phyloP scores from a whole-genome alignment of 2,888 invertebrate genomes.

The Mamestra brassicae region DNA sequence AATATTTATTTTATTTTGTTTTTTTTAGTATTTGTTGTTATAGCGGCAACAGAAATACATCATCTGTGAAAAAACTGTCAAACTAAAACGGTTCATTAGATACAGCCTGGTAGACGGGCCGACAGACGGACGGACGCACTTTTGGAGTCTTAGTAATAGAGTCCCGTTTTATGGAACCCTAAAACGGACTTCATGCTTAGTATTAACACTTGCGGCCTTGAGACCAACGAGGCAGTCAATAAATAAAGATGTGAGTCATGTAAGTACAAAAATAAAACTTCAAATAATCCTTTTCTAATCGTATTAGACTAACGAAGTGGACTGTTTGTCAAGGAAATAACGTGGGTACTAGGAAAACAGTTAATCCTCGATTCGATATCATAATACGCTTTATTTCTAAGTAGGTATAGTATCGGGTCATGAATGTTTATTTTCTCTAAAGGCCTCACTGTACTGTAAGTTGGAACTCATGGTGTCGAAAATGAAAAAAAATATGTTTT shows the following conservation, averaged over 20 bases:
- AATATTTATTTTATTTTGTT: no score
- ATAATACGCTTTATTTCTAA: constrained; percentile 24
- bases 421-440: constrained; percentile 9
- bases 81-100: no score
- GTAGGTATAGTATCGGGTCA: not conserved
- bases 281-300: constrained; percentile 45
- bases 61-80: no score
- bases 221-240: not conserved
- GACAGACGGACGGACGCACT: no score
- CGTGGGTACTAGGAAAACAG: constrained; percentile 21
- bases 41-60: no score
- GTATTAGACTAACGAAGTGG: constrained; percentile 24
- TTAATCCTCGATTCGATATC: constrained; percentile 35
- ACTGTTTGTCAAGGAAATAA: not conserved
- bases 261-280: constrained; percentile 6
- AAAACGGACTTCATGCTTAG: no score
- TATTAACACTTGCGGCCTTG: not conserved
- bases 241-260: constrained; percentile 17
- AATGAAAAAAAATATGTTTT: no score
- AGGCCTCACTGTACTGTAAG: not conserved
- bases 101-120: no score
- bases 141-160: no score
- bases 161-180: no score
- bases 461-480: no score
- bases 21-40: no score